phyloP scores from a whole-genome alignment of 2,888 invertebrate species.

The Ophioninae sp. region DNA sequence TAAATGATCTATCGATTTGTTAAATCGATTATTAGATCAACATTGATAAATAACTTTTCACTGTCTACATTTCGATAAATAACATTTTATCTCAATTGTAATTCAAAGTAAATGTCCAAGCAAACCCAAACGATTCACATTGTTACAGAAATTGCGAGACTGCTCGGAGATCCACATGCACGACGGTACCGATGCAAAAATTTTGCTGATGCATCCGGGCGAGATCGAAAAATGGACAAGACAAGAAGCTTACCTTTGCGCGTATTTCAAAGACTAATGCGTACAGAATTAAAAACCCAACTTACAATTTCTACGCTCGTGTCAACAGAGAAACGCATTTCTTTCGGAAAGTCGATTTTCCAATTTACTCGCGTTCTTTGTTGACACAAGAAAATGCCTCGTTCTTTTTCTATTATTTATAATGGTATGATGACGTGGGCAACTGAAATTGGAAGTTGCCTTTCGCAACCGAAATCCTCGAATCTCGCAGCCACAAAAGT shows the following conservation, averaged over 20 bases:
- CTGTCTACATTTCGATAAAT: too few species aligned
- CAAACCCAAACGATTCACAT: slow-evolving; percentile 44
- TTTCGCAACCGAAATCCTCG: not conserved
- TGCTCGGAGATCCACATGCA: slow-evolving; percentile 77
- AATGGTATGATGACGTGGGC: not conserved
- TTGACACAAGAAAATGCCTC: not conserved
- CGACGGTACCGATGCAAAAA: slow-evolving; percentile 75
- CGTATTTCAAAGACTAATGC: slow-evolving; percentile 70
- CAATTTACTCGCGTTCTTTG: not conserved
- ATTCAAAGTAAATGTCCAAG: too few species aligned
- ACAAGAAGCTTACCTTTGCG: slow-evolving; percentile 74
- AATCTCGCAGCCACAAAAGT: slow-evolving; percentile 13
- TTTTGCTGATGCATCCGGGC: slow-evolving; percentile 73
- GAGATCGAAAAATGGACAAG: slow-evolving; percentile 70
- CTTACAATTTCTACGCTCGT: slow-evolving; percentile 7
- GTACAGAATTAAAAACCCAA: slow-evolving; percentile 11
- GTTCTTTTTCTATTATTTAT: not conserved
- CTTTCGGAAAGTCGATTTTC: not conserved
- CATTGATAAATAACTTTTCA: too few species aligned
- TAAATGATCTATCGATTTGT: too few species aligned
- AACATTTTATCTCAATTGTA: too few species aligned
- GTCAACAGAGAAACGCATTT: not conserved
- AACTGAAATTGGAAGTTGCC: not conserved
- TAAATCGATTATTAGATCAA: too few species aligned
- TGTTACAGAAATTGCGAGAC: slow-evolving; percentile 75